Evolutionary conservation across 2,113 vertebrate genomes (phyloP).

Genomic region (Spermophilus dauricus): DNA sequence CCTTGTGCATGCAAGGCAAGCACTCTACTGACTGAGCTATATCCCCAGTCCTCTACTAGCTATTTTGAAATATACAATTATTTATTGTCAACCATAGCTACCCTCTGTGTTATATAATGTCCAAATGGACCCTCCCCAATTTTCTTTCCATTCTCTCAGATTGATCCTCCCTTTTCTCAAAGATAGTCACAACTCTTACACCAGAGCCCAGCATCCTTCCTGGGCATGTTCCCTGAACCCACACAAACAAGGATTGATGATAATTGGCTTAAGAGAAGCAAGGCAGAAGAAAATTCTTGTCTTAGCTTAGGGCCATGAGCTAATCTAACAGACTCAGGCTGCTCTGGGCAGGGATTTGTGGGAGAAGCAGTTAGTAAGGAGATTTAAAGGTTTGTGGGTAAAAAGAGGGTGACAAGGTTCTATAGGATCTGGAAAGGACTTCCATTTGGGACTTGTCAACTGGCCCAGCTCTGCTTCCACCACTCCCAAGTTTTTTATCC

Average conservation of each 20-base stretch:
- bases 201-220: not conserved
- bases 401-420: not conserved
- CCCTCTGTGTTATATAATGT: not conserved
- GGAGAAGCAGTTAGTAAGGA: slow-evolving; percentile 27
- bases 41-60: not conserved
- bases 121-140: not conserved
- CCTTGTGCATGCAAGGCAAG: too few species aligned
- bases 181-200: not conserved
- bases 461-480: not conserved
- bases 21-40: too few species aligned
- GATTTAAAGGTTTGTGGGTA: not conserved
- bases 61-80: not conserved
- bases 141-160: not conserved
- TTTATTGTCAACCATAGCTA: not conserved
- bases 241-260: not conserved
- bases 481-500: not conserved
- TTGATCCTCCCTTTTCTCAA: not conserved
- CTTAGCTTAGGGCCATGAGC: slow-evolving; percentile 14
- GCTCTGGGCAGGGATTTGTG: slow-evolving; percentile 37
- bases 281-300: slow-evolving; percentile 38
- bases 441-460: not conserved
- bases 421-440: not conserved
- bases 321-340: slow-evolving; percentile 51
- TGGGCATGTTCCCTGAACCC: not conserved
- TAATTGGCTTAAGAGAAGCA: slow-evolving; percentile 49